These are phyloP conservation scores for Sesamia nonagrioides DNA, from an alignment of 1,140 invertebrate species.

Conservation along the genomic window DNA sequence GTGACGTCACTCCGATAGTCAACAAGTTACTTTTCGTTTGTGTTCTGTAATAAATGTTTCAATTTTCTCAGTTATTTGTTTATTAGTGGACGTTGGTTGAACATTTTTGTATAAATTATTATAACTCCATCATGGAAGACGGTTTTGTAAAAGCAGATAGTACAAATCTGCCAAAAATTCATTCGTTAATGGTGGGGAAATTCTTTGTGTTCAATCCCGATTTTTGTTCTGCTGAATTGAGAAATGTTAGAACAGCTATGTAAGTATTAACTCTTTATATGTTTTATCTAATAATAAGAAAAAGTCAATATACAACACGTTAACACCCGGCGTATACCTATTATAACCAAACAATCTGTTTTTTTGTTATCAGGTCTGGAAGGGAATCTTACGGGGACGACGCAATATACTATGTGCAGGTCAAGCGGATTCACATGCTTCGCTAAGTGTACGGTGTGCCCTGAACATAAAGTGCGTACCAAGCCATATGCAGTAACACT, in stretches of 20 bases:
- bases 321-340: no score
- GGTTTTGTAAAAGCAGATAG: no score
- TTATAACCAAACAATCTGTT: neutral
- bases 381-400: slow-evolving; percentile 72
- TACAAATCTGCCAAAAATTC: slow-evolving; percentile 60
- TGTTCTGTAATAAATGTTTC: no score
- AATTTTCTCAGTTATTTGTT: no score
- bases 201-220: slow-evolving; percentile 58
- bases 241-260: slow-evolving; percentile 59
- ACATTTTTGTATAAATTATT: no score
- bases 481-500: slow-evolving; percentile 59
- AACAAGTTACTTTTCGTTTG: no score
- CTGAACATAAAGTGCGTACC: slow-evolving; percentile 74
- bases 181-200: slow-evolving; percentile 55
- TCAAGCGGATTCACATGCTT: slow-evolving; percentile 53
- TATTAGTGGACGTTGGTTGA: no score
- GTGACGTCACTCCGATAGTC: no score
- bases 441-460: slow-evolving; percentile 64
- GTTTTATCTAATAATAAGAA: no score
- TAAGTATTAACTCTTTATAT: slow-evolving; percentile 49
- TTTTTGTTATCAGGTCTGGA: slow-evolving; percentile 40
- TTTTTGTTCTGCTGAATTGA: slow-evolving; percentile 57
- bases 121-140: no score
- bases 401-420: slow-evolving; percentile 68
- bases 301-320: no score